Evolutionary conservation across 2,888 invertebrate species (phyloP).

Genomic region (Brachyptera putata): DNA sequence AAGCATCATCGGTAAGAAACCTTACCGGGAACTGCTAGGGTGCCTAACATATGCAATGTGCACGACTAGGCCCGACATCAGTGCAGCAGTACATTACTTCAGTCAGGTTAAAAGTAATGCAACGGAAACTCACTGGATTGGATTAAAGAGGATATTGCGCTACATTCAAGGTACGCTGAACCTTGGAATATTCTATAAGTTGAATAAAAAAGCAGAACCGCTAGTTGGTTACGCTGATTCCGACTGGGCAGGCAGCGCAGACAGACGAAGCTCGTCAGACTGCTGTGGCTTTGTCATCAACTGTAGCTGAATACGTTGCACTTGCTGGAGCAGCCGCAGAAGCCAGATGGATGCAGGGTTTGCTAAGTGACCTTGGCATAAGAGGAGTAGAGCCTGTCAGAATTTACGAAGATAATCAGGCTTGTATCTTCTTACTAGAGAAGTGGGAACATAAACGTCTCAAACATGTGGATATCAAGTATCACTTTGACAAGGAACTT

Average conservation of each 20-base stretch:
- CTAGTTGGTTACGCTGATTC: constrained; percentile 37
- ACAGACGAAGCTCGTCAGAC: constrained; percentile 39
- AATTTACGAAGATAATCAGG: constrained; percentile 36
- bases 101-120: constrained; percentile 21
- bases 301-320: constrained; percentile 41
- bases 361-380: constrained; percentile 35
- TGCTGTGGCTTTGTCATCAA: constrained; percentile 38
- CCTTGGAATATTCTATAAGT: neutral
- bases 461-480: constrained; percentile 35
- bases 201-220: neutral
- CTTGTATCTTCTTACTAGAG: constrained; percentile 33
- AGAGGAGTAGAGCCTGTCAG: constrained; percentile 6
- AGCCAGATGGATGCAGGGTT: constrained; percentile 36
- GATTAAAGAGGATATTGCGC: constrained; percentile 35
- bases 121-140: constrained; percentile 30
- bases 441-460: constrained; percentile 22
- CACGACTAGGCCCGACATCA: constrained; percentile 27
- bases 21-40: constrained; percentile 33
- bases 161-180: constrained; percentile 34
- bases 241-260: constrained; percentile 38
- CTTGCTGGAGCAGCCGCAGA: constrained; percentile 36
- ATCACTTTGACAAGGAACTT: constrained; percentile 22
- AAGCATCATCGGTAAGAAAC: constrained; percentile 23
- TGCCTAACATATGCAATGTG: constrained; percentile 33
- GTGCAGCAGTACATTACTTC: constrained; percentile 30